A percentile compares a stretch with the other conserved stretches of the same genome.
Conservation (phyloP, 2,113 vertebrate genomes). For the Phainopepla nitens region DNA sequence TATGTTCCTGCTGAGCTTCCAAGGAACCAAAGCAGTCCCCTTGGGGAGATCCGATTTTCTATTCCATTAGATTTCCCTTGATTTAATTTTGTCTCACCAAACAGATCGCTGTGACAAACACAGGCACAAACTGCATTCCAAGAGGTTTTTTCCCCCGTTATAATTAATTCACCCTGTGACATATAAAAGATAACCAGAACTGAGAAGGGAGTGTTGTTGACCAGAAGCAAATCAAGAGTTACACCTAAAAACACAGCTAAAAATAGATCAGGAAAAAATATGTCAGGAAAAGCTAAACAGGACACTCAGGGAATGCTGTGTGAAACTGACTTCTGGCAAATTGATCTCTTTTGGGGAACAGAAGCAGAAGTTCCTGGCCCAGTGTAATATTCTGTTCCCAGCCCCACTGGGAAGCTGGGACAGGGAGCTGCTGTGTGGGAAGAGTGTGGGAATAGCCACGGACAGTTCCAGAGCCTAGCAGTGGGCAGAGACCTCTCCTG, state of each 20-base stretch:
- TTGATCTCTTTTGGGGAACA: rapidly evolving
- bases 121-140: background rate
- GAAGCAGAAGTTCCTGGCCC: background rate
- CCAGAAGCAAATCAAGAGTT: background rate
- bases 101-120: background rate
- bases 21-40: background rate
- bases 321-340: background rate
- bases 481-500: background rate
- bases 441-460: rapidly evolving
- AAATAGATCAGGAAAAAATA: background rate
- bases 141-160: background rate
- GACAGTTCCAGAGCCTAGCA: background rate
- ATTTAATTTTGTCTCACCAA: background rate
- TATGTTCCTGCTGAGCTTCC: background rate
- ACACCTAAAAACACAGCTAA: background rate
- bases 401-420: background rate
- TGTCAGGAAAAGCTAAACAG: background rate
- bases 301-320: background rate
- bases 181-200: background rate
- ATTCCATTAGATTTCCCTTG: background rate
- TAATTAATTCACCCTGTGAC: background rate
- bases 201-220: background rate
- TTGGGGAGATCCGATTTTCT: background rate
- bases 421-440: background rate
- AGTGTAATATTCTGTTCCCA: no score